Conservation (phyloP, 2,797 vertebrate species). For the Psittacula echo region DNA sequence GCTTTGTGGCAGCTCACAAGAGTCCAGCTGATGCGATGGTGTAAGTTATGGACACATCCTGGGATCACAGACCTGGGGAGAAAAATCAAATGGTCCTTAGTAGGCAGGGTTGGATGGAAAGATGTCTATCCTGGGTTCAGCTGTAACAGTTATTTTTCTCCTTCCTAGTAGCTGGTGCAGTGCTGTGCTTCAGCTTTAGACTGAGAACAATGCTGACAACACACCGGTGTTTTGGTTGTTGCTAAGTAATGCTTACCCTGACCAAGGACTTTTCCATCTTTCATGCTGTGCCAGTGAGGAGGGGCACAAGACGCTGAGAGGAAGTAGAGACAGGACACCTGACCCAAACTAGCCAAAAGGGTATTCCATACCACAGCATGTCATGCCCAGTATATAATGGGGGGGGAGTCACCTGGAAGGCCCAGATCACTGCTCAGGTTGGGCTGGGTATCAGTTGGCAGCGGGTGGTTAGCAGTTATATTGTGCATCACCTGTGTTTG, state of each 20-base stretch:
- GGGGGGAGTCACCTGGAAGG: not conserved
- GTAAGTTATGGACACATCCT: rapidly evolving
- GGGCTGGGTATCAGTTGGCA: not conserved
- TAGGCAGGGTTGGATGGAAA: not conserved
- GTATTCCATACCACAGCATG: not conserved
- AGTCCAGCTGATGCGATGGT: not conserved
- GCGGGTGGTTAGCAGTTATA: not conserved
- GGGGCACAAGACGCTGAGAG: not conserved
- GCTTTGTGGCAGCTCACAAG: not conserved
- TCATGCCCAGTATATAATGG: not conserved
- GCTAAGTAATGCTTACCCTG: not conserved
- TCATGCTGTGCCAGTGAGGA: not conserved
- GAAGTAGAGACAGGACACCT: not conserved
- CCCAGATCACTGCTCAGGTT: not conserved
- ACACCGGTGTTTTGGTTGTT: not conserved
- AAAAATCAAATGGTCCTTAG: not conserved
- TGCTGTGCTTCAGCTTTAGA: not conserved
- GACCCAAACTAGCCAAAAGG: not conserved
- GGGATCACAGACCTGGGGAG: not conserved
- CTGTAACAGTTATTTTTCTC: not conserved
- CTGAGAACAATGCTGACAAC: not conserved
- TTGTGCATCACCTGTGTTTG: not conserved
- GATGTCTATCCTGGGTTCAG: not conserved
- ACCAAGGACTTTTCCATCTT: not conserved
- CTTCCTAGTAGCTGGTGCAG: not conserved